Conservation (phyloP, 1,140 invertebrate species). For the Cydia strobilella region DNA sequence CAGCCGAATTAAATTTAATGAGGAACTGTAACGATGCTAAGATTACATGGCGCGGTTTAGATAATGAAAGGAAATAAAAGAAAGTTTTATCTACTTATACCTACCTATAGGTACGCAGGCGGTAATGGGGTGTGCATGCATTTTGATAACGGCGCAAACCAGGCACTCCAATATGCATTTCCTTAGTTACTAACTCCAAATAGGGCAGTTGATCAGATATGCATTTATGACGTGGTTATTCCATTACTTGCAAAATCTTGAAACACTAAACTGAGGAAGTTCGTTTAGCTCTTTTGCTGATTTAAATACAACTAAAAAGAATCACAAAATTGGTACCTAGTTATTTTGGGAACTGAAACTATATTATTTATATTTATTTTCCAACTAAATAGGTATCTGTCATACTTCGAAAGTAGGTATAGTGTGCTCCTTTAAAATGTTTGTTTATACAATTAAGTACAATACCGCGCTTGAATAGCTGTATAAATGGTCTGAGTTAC, state of each 20-base stretch:
- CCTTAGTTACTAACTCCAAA: slow-evolving; percentile 6
- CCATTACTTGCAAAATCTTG: not conserved
- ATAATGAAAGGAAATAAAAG: slow-evolving; percentile 52
- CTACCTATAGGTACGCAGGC: not conserved
- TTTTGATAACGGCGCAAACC: not conserved
- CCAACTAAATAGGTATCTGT: too few relatives aligned
- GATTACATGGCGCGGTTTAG: slow-evolving; percentile 54
- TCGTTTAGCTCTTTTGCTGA: not conserved
- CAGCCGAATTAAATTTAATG: slow-evolving; percentile 60
- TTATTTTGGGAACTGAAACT: too few relatives aligned
- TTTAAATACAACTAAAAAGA: not conserved
- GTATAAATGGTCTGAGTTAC: not conserved
- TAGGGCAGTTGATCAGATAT: slow-evolving; percentile 24
- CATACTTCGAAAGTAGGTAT: too few relatives aligned
- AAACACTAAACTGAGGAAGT: not conserved
- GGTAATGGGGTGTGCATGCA: slow-evolving; percentile 18
- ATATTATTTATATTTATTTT: too few relatives aligned
- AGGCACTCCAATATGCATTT: slow-evolving; percentile 18
- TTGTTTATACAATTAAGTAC: not conserved
- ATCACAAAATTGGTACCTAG: not conserved
- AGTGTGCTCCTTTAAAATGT: not conserved
- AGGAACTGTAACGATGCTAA: slow-evolving; percentile 59
- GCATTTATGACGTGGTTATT: slow-evolving; percentile 1
- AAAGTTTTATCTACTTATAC: slow-evolving; percentile 20
- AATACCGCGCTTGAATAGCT: not conserved